Evolutionary conservation across 2,113 vertebrate genomes (phyloP).

Genomic region (Prochilodus magdalenae): DNA sequence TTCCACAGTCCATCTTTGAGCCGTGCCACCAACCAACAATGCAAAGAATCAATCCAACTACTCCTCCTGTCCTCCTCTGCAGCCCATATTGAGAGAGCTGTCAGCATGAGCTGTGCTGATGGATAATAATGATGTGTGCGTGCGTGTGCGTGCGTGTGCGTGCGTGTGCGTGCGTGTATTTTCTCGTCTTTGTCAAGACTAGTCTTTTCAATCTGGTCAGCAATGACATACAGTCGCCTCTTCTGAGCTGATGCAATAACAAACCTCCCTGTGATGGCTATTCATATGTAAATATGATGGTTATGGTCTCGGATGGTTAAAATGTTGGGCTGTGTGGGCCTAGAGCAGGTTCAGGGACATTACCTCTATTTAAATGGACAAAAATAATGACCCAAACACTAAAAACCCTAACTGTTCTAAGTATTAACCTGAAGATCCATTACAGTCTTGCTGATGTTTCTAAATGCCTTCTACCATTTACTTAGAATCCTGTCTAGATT

Average conservation of each 20-base stretch:
- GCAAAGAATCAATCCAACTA: constrained; percentile 70
- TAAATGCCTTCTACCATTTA: not conserved
- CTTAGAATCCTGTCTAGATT: not conserved
- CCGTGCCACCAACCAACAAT: constrained; percentile 29
- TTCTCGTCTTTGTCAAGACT: constrained; percentile 17
- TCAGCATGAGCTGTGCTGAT: constrained; percentile 64
- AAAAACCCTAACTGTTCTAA: not conserved
- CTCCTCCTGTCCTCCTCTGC: constrained; percentile 64
- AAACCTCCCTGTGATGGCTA: constrained; percentile 7
- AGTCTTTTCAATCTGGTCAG: constrained; percentile 26
- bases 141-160: constrained; percentile 17
- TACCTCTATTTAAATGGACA: not conserved
- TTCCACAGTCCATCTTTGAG: constrained; percentile 6
- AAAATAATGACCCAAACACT: not conserved
- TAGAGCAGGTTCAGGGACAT: not conserved
- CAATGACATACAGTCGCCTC: not conserved
- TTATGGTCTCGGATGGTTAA: not conserved
- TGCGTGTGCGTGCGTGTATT: constrained; percentile 18
- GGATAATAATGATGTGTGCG: constrained; percentile 59
- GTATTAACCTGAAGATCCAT: not conserved
- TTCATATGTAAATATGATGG: constrained; percentile 47
- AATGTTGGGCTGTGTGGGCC: not conserved
- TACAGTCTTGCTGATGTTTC: not conserved
- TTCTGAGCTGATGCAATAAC: constrained; percentile 24
- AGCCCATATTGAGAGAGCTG: constrained; percentile 71